Evolutionary conservation across 2,888 invertebrate species (phyloP).

Genomic region (Coleophora deauratella): DNA sequence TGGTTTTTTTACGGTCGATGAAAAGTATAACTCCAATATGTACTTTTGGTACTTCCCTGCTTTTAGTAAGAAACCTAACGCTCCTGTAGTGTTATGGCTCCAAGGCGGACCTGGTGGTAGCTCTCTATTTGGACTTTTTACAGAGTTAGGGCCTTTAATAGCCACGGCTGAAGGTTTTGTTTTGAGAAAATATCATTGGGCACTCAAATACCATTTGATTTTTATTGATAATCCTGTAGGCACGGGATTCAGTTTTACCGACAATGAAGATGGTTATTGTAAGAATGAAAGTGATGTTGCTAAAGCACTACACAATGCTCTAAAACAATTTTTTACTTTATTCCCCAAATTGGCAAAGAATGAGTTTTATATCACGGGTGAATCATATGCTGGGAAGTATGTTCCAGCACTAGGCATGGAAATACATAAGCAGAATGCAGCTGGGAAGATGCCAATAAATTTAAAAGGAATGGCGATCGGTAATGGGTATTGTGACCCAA

Average conservation of each 20-base stretch:
- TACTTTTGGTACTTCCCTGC: slow-evolving; percentile 80
- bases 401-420: slow-evolving; percentile 64
- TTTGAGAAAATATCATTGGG: slow-evolving; percentile 72
- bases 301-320: slow-evolving; percentile 60
- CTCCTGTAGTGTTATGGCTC: slow-evolving; percentile 72
- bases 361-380: slow-evolving; percentile 76
- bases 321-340: slow-evolving; percentile 75
- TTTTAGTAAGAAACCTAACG: slow-evolving; percentile 40
- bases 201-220: slow-evolving; percentile 70
- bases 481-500: slow-evolving; percentile 12
- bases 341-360: slow-evolving; percentile 69
- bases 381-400: slow-evolving; percentile 76
- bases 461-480: slow-evolving; percentile 27
- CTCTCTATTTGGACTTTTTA: slow-evolving; percentile 70
- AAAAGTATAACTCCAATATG: slow-evolving; percentile 69
- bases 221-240: slow-evolving; percentile 80
- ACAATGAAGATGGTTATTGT: slow-evolving; percentile 67
- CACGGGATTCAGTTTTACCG: slow-evolving; percentile 78
- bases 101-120: slow-evolving; percentile 75
- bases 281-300: slow-evolving; percentile 71
- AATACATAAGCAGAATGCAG: slow-evolving; percentile 62
- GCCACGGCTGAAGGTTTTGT: slow-evolving; percentile 48
- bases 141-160: slow-evolving; percentile 75
- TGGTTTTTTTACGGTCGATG: slow-evolving; percentile 77
- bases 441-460: slow-evolving; percentile 46